phyloP scores from a whole-genome alignment of 2,888 invertebrate genomes.

The Chalcis sispes region DNA sequence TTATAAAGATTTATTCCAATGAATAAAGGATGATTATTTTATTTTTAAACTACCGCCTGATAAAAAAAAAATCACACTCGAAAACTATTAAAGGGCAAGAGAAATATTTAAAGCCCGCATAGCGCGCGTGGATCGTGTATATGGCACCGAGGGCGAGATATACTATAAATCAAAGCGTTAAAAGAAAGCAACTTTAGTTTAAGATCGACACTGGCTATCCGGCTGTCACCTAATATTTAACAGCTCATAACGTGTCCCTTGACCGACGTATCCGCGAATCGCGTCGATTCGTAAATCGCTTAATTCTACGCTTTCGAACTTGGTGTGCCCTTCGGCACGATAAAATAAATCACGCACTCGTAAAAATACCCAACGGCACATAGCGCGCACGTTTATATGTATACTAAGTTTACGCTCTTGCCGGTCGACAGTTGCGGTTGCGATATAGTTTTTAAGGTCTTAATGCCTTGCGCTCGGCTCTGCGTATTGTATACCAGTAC shows the following conservation, averaged over 20 bases:
- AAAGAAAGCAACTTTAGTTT: slow-evolving; percentile 42
- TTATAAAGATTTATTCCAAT: too few species aligned
- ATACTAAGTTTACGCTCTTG: slow-evolving; percentile 46
- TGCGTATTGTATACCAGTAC: slow-evolving; percentile 66
- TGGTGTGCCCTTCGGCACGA: slow-evolving; percentile 62
- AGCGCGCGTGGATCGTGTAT: too few species aligned
- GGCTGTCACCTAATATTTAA: slow-evolving; percentile 64
- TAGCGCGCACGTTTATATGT: too few species aligned
- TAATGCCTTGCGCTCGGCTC: slow-evolving; percentile 62
- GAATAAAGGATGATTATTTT: too few species aligned
- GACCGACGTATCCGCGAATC: slow-evolving; percentile 53
- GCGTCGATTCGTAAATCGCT: slow-evolving; percentile 66
- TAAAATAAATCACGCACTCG: slow-evolving; percentile 74
- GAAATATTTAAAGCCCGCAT: not conserved
- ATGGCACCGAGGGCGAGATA: not conserved
- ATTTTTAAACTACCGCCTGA: too few species aligned
- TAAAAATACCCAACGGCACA: slow-evolving; percentile 62
- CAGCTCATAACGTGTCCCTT: slow-evolving; percentile 48
- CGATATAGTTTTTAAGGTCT: slow-evolving; percentile 67
- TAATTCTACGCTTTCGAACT: slow-evolving; percentile 58
- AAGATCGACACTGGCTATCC: slow-evolving; percentile 1
- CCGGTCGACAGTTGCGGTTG: slow-evolving; percentile 67
- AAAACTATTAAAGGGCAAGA: not conserved
- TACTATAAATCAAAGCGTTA: slow-evolving; percentile 53
- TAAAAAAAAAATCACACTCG: too few species aligned